A percentile compares a stretch with the other conserved stretches of the same genome.
These are phyloP conservation scores for Toxostoma redivivum DNA, from an alignment of 2,113 vertebrate genomes.

Conservation along the genomic window DNA sequence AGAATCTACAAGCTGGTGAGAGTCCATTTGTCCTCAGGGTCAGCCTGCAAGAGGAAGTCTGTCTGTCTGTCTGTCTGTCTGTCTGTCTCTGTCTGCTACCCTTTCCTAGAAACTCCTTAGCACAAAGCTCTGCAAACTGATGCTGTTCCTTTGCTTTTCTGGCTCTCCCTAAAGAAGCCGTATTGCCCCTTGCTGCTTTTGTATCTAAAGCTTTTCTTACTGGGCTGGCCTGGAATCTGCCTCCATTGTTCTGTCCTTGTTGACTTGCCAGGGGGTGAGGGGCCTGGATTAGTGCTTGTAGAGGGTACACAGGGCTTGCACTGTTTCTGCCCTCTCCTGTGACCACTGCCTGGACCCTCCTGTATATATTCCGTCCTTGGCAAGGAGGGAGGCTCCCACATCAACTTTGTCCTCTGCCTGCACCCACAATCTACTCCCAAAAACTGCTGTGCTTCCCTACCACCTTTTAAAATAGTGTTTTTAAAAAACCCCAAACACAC, in stretches of 20 bases:
- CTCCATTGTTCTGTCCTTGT: constrained; percentile 36
- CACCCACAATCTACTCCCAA: neutral
- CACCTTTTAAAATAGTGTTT: neutral
- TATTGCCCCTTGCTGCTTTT: constrained; percentile 10
- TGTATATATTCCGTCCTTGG: neutral
- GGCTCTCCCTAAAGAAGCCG: neutral
- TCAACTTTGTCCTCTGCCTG: neutral
- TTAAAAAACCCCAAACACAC: neutral
- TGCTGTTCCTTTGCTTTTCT: constrained; percentile 37
- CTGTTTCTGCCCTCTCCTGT: neutral
- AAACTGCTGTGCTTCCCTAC: neutral
- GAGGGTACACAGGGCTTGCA: neutral
- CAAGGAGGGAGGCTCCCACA: neutral
- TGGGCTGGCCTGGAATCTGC: constrained; percentile 43
- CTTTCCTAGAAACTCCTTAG: constrained; percentile 38
- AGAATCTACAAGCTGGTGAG: neutral
- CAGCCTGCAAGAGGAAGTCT: constrained; percentile 36
- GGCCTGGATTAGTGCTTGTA: neutral
- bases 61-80: constrained; percentile 11
- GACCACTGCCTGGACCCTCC: neutral
- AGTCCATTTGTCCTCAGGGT: constrained; percentile 3
- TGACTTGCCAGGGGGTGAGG: constrained; percentile 36
- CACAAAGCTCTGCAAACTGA: constrained; percentile 39
- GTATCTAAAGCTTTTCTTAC: constrained; percentile 32
- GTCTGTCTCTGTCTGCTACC: neutral